Evolutionary conservation across 2,797 vertebrate species (phyloP), one percentile per base, ranked within the genome.

Genomic region (Syngnathus acus): DNA sequence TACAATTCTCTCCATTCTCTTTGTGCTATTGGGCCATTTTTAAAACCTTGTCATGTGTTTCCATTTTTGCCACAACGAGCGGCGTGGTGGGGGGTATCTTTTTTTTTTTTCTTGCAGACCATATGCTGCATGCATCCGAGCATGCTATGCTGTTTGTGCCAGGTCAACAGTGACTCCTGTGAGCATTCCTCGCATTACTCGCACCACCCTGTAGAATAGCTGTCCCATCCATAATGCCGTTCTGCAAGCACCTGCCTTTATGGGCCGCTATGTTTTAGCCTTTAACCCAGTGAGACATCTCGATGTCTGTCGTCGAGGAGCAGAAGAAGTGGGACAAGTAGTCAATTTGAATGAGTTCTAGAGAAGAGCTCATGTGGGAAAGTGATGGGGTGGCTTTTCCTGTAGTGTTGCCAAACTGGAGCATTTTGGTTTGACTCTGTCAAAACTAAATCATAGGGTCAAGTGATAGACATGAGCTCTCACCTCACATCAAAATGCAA

Each of bases 161-260:
- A 23, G 78, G 86, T 87, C 86, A 90, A 89, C 85, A 87, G 8
- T 10, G 80, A 89, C 60, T 78, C 80, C 75, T 73, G 64, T 80
- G 78, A 77, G 69, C 86, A 90, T 91, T 90, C 89, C 87, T 65
- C 69, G 68, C 82, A 91, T 91, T 57, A 86, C 70, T 84, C 74
- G 72, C 89, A 86, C 84, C 76, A 80, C 78, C 75, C 75, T 87
- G 89, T 71, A 86, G 87, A 89, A 89, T 87, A 83, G 78, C 72
- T 75, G 81, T 75, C 83, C 80, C 80, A 88, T 68, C 80, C 80
- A 88, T 68, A 82, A 87, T 86, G 76, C 81, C 74, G 72, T 82
- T 81, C 80, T 76, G 66, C 77, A 72, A 75, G 65, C 80, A 80
- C 74, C 80, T 82, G 84, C 75, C 69, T 85, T 85, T 77, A 86